phyloP scores from a whole-genome alignment of 2,888 invertebrate genomes.

The Cephus sareptanus region DNA sequence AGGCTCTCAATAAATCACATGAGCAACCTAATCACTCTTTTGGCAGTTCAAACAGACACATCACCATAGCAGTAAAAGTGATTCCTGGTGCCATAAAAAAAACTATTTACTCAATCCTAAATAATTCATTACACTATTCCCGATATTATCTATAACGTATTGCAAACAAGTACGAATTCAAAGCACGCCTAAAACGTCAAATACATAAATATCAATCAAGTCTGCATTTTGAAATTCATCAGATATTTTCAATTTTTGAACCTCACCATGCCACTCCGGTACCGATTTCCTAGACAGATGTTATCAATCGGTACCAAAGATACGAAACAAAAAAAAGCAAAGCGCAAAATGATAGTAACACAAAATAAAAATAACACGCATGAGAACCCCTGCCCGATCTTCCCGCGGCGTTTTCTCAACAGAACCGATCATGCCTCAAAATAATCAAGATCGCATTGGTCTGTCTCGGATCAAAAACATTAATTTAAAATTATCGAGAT shows the following conservation, averaged over 20 bases:
- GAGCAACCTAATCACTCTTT: neutral
- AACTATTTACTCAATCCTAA: neutral
- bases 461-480: conserved; percentile 43
- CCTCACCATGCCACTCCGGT: neutral
- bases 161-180: neutral
- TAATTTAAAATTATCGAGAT: conserved; percentile 48
- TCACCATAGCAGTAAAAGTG: neutral
- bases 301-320: neutral
- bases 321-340: neutral
- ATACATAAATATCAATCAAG: neutral
- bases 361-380: conserved; percentile 5
- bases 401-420: conserved; percentile 27
- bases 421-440: conserved; percentile 37
- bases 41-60: neutral
- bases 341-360: neutral
- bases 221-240: neutral
- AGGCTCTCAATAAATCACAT: conserved; percentile 26
- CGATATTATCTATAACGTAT: neutral
- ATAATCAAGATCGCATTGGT: conserved; percentile 44
- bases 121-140: neutral
- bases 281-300: neutral
- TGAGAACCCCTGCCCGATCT: conserved; percentile 27
- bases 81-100: neutral
- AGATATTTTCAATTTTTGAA: neutral
- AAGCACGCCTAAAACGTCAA: neutral